Evolutionary conservation across 2,113 vertebrate species (phyloP).

Genomic region (Neogobius melanostomus): DNA sequence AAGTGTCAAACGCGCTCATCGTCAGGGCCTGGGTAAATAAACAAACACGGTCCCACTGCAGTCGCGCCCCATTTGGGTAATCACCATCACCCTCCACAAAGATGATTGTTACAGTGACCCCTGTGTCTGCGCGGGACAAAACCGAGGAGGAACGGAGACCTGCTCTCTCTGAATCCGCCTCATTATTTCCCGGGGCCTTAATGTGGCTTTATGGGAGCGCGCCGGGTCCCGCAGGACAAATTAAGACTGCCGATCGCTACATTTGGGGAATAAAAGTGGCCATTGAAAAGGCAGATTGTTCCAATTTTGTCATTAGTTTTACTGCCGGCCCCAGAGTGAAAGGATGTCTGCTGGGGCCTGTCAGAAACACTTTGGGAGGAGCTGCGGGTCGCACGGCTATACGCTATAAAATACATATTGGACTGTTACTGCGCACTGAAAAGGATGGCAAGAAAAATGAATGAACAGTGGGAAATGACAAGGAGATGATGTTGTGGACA

Average conservation of each 20-base stretch:
- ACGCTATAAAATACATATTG: neutral
- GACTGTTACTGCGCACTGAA: neutral
- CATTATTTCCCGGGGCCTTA: constrained; percentile 58
- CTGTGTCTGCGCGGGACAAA: constrained; percentile 22
- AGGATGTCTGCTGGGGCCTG: constrained; percentile 28
- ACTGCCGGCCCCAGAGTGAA: constrained; percentile 44
- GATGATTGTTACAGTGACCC: constrained; percentile 26
- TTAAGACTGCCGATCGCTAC: constrained; percentile 57
- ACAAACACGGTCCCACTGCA: no score
- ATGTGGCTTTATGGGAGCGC: constrained; percentile 53
- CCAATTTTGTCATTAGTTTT: constrained; percentile 75
- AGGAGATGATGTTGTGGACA: no score
- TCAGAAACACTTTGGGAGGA: constrained; percentile 20
- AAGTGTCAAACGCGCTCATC: constrained; percentile 8
- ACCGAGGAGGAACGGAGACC: constrained; percentile 27
- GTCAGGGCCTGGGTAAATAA: constrained; percentile 15
- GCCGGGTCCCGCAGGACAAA: constrained; percentile 67
- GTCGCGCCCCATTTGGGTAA: neutral
- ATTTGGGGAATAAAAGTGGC: constrained; percentile 63
- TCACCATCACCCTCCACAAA: constrained; percentile 14
- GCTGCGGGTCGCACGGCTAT: constrained; percentile 11
- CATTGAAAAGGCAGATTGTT: constrained; percentile 71
- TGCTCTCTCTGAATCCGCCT: constrained; percentile 55
- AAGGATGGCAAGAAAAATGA: neutral
- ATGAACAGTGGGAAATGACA: no score